Conservation (phyloP, 2,113 vertebrate species). For the Phocoena sinus region DNA sequence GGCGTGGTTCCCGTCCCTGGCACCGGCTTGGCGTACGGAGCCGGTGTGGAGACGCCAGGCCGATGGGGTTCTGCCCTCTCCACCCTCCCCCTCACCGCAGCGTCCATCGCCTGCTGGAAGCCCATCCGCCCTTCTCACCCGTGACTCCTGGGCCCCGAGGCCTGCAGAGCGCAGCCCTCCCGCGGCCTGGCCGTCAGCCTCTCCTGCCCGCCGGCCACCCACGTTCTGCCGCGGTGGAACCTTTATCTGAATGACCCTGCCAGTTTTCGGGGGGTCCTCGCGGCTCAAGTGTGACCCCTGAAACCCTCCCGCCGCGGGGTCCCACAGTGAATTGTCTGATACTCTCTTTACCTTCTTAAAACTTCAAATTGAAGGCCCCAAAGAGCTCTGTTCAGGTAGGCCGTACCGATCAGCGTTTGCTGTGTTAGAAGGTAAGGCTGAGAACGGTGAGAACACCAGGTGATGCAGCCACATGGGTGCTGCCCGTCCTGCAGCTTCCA, state of each 20-base stretch:
- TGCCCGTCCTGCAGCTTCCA: fast-evolving
- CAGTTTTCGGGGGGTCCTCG: background rate
- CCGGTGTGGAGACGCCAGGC: background rate
- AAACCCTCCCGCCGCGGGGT: fast-evolving
- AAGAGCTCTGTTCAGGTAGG: background rate
- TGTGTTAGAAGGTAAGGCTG: background rate
- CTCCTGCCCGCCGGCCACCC: background rate
- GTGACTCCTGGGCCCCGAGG: background rate
- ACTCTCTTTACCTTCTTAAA: background rate
- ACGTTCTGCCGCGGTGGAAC: background rate
- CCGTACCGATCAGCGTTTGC: fast-evolving
- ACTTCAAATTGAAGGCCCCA: background rate
- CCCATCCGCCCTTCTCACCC: background rate
- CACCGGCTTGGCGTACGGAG: background rate
- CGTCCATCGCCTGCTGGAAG: background rate
- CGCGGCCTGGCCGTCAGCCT: fast-evolving
- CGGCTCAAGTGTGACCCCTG: fast-evolving
- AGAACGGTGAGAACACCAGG: fast-evolving
- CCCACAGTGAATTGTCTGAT: background rate
- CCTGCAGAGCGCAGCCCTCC: background rate
- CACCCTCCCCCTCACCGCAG: background rate
- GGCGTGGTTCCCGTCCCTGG: background rate
- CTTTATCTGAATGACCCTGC: background rate
- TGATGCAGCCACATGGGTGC: fast-evolving
- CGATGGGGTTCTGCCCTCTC: background rate